Evolutionary conservation across 2,113 vertebrate genomes (phyloP).

Genomic region (Orientallactaga bullata): DNA sequence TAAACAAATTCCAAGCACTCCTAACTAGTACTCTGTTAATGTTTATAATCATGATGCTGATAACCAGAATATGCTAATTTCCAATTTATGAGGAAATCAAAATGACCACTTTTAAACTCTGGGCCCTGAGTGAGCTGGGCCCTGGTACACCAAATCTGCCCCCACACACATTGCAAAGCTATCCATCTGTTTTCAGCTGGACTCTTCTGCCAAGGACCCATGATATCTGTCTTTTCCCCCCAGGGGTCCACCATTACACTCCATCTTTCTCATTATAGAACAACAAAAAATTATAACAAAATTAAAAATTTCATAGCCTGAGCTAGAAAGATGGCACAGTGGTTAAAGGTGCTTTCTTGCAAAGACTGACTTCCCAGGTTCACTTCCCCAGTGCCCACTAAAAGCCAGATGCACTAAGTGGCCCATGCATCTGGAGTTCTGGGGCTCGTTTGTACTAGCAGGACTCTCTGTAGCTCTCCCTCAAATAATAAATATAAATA

Average conservation of each 20-base stretch:
- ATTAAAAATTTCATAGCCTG: not conserved
- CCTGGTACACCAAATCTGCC: not conserved
- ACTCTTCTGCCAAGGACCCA: not conserved
- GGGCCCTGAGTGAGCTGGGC: not conserved
- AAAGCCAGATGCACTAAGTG: too few species aligned
- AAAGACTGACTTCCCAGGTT: too few species aligned
- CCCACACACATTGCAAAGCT: not conserved
- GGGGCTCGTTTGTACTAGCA: too few species aligned
- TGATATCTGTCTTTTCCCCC: not conserved
- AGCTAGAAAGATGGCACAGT: too few species aligned
- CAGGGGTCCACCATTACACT: not conserved
- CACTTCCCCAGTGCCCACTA: too few species aligned
- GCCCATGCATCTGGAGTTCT: too few species aligned
- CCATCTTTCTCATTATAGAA: constrained; percentile 39
- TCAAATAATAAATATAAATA: too few species aligned
- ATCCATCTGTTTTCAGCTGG: not conserved
- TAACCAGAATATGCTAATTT: constrained; percentile 35
- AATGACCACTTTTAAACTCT: constrained; percentile 28
- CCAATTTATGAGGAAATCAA: constrained; percentile 7
- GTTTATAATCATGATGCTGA: constrained; percentile 2
- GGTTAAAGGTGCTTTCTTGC: too few species aligned
- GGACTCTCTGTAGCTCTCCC: too few species aligned
- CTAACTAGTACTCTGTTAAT: constrained; percentile 3
- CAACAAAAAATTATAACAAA: not conserved
- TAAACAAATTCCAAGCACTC: constrained; percentile 51